Conservation (phyloP, 2,888 invertebrate species). For the Thera britannica region DNA sequence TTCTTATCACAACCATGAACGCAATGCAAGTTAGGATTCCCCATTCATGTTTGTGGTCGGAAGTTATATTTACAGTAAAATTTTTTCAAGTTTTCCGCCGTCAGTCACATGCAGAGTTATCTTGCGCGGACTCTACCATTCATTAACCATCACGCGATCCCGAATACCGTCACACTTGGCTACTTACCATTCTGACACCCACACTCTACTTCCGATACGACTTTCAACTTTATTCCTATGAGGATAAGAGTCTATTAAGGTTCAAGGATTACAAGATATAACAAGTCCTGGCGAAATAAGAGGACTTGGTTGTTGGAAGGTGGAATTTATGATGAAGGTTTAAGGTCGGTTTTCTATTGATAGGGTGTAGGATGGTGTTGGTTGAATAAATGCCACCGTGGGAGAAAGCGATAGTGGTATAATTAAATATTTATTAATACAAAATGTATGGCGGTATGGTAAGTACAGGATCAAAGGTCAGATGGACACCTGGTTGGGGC, state of each 20-base stretch:
- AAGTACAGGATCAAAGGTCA: constrained; percentile 58
- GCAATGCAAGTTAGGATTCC: no score
- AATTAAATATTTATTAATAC: constrained; percentile 78
- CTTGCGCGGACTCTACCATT: constrained; percentile 49
- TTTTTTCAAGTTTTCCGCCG: no score
- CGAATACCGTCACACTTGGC: constrained; percentile 69
- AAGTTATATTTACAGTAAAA: no score
- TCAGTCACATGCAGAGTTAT: no score
- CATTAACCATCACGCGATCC: constrained; percentile 72
- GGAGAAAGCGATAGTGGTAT: constrained; percentile 66
- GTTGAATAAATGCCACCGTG: constrained; percentile 62
- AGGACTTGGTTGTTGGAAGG: constrained; percentile 7
- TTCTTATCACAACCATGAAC: no score
- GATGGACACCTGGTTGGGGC: constrained; percentile 67
- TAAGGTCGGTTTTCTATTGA: constrained; percentile 37
- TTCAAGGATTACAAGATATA: neutral
- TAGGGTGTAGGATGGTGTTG: constrained; percentile 8
- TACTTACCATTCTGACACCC: constrained; percentile 43
- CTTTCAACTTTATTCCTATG: constrained; percentile 32
- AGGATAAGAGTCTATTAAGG: constrained; percentile 4
- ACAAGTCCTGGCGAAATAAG: constrained; percentile 34
- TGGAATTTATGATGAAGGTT: constrained; percentile 14
- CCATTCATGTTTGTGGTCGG: no score
- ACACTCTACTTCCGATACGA: constrained; percentile 18
- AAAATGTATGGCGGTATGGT: constrained; percentile 59